Base-by-base conservation (phyloP, 53 echinoderm and acorn worm genomes). In the Paracentrotus lividus region DNA sequence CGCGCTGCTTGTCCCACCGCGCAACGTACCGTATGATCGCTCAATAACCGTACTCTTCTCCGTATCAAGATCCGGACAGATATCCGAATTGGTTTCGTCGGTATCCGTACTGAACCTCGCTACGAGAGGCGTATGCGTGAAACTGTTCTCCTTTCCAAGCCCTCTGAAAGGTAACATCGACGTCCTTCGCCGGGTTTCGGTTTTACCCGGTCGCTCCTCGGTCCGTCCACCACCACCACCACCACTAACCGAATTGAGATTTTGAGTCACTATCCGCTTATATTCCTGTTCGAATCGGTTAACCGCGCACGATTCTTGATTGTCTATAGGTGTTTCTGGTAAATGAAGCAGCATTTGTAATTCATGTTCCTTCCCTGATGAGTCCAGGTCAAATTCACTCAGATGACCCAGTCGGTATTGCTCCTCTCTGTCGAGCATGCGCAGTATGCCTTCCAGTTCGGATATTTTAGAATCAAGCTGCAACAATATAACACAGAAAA, bases 401-500 rank as follows among this genome's bases (percentile, higher is more conserved):
- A 88, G 90, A 49, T 93, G 94, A 49, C 94, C 93, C 27, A 90
- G 77, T 49, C 93, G 92, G 18, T 26, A 84, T 84, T 93, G 54
- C 32, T 96, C 97, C 15, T 92, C 88, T 33, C 85, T 43, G 27
- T 94, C 96, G 36, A 98, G 91, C 33, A 95, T 60, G 59, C 95
- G 93, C 52, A 98, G 61, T 42, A 95, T 94, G 27, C 95, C 95
- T 91, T 98, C 98, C 45, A 98, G 93, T 52, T 96, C 96, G 6
- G 96, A 96, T 66, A 98, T 97, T 49, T 97, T 97, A 32, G 95
- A 91, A 88, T 98, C 98, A 93, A 98, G 90, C 98, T 98, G 96
- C 34, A 88, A 44, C 29, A 20, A 49, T 47, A 49, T 0, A 45
- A 60, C 40, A 49, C 27, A 76, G 14, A 76, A 69, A 51, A 51